Evolutionary conservation across 2,113 vertebrate genomes (phyloP), one percentile per base, ranked within the genome.

Genomic region (Paramormyrops kingsleyae): DNA sequence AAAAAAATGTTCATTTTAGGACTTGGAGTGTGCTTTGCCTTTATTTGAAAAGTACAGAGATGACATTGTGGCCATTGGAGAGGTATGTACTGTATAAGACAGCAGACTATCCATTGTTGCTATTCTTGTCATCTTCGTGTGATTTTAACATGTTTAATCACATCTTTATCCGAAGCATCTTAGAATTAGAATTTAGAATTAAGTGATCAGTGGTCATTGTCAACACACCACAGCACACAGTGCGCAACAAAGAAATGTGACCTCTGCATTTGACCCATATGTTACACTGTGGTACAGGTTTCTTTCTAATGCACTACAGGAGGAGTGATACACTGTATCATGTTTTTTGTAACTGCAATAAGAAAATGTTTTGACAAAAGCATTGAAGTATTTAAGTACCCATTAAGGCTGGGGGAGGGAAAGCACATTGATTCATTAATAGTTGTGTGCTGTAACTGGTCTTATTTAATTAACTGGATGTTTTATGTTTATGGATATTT

Each of bases 1-100:
- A 42, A 42, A 42, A 49, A 15, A 83, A 10, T 88, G 13, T 83
- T 90, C 89, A 90, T 90, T 0, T 17, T 83, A 95, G 95, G 94
- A 93, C 1, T 8, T 96, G 92, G 93, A 95, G 24, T 53, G 91
- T 70, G 92, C 92, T 7, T 80, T 95, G 49, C 90, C 8, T 0
- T 90, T 91, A 7, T 94, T 96, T 35, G 89, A 95, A 87, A 92
- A 93, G 87, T 90, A 94, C 91, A 91, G 89, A 92, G 92, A 92
- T 80, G 86, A 93, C 0, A 91, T 95, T 8, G 91, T 95, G 10
- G 91, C 93, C 50, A 31, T 91, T 24, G 94, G 93, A 89, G 90
- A 94, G 93, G 91, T 94, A 92, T 85, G 89, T 39, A n/a, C n/a
- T n/a, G n/a, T 66, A 70, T 62, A 39, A 87, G 17, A 21, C 17